phyloP scores from a whole-genome alignment of 2,888 invertebrate species.

The Pachliopta kotzebuea region DNA sequence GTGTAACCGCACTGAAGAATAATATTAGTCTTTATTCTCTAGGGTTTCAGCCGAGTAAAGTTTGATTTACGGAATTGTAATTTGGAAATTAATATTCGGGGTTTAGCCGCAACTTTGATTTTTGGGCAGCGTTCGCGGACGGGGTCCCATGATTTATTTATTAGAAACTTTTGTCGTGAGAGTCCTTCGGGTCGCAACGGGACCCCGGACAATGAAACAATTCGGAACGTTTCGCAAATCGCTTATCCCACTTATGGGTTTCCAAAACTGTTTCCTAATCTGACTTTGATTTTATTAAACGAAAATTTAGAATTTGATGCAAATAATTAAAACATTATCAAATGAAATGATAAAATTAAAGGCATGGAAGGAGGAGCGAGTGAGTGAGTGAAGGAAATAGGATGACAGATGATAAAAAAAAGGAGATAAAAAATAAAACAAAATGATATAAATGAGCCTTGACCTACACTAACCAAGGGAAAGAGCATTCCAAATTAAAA shows the following conservation, averaged over 20 bases:
- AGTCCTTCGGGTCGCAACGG: slow-evolving; percentile 3
- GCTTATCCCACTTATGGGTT: slow-evolving; percentile 7
- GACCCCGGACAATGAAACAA: slow-evolving; percentile 10
- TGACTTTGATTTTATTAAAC: neutral
- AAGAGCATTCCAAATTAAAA: no score
- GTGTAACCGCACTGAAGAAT: slow-evolving; percentile 35
- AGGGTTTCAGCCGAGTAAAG: slow-evolving; percentile 32
- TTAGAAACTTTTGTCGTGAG: slow-evolving; percentile 21
- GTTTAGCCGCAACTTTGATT: slow-evolving; percentile 37
- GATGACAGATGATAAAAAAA: no score
- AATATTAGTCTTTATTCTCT: slow-evolving; percentile 33
- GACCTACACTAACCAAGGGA: no score
- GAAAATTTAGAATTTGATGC: no score
- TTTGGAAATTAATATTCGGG: slow-evolving; percentile 43
- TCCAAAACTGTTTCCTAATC: neutral
- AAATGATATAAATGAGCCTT: no score
- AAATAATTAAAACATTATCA: no score
- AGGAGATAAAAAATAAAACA: no score
- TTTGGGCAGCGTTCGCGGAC: slow-evolving; percentile 33
- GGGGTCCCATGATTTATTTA: slow-evolving; percentile 38
- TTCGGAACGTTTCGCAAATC: slow-evolving; percentile 9
- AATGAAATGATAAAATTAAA: no score
- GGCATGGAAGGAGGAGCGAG: no score
- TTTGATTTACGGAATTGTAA: slow-evolving; percentile 47
- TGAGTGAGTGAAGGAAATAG: no score